phyloP scores from a whole-genome alignment of 1,140 invertebrate genomes.

The Melitaea cinxia region DNA sequence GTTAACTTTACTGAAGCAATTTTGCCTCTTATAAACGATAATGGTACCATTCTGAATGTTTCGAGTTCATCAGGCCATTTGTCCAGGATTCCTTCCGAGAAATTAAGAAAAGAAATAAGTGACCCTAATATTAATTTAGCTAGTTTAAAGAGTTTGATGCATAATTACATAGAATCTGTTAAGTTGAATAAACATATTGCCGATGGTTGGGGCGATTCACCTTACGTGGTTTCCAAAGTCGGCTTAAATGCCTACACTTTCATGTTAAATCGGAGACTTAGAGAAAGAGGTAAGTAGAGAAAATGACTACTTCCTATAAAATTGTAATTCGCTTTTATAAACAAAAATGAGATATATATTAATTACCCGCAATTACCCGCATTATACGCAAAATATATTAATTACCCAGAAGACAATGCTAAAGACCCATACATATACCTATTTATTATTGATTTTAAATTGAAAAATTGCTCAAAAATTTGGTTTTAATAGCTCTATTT shows the following conservation, averaged over 20 bases:
- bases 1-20: constrained; percentile 85
- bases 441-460: too few species aligned
- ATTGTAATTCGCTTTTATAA: too few species aligned
- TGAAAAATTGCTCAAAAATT: too few species aligned
- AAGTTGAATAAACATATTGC: constrained; percentile 51
- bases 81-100: constrained; percentile 81
- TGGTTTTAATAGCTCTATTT: too few species aligned
- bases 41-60: constrained; percentile 88
- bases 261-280: constrained; percentile 54
- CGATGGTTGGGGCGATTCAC: constrained; percentile 82
- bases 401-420: too few species aligned
- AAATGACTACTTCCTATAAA: neutral
- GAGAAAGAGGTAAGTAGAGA: constrained; percentile 47
- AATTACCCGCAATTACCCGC: too few species aligned
- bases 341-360: too few species aligned
- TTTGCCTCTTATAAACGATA: constrained; percentile 85
- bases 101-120: constrained; percentile 80
- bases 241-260: constrained; percentile 82
- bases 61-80: constrained; percentile 87
- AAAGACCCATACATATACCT: too few species aligned
- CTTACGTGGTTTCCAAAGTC: constrained; percentile 87
- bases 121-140: constrained; percentile 80
- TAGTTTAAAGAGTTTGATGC: constrained; percentile 83
- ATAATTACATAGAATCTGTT: constrained; percentile 84
- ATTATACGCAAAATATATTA: too few species aligned